Base-by-base conservation (phyloP, 2,113 vertebrate species). In the Nesogale talazaci region DNA sequence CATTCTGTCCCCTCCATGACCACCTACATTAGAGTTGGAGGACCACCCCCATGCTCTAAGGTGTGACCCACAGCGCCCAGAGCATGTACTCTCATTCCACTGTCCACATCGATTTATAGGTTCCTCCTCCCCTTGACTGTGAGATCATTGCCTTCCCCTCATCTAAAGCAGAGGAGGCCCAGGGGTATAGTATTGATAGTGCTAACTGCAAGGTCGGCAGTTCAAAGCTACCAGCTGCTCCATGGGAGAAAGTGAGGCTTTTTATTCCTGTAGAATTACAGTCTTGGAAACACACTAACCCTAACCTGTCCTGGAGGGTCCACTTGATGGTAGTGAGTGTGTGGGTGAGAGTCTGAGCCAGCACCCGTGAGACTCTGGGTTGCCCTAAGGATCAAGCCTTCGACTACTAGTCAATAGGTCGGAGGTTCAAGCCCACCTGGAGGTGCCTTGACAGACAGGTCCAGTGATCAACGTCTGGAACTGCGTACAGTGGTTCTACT, bases 101-200 rank as follows among this genome's bases (percentile, higher is more conserved):
- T 0, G 3, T 22, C 2, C 1, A 16, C 9, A 7, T 36, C 42
- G 61, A 12, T 17, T 9, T 27, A 17, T 20, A 9, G 14, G 23
- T 83, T 46, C 78, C 27, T 56, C 27, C 16, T 59, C 22, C 31
- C 42, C n/a, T 75, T 19, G 12, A 52, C 46, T 36, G 6, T 63
- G 63, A 91, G 67, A 22, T 23, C 34, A 27, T 92, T n/a, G 10
- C 0, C 11, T 86, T 83, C 36, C 76, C 11, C 3, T 61, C 31
- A 16, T n/a, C 59, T 40, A 61, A 56, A 81, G 20, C 1, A 56
- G 17, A 38, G 15, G 29, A 56, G 46, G 10, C 46, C 46, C 46
- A 52, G 46, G 46, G 46, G 10, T 52, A 52, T 52, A 52, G 46
- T 52, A 52, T 10, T 52, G 10, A 52, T 52, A 12, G 9, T 52